Percentiles rank a stretch among this genome's conserved stretches.
Evolutionary conservation across 1,140 invertebrate genomes (phyloP).

Genomic region (Harlomillsia oculata): DNA sequence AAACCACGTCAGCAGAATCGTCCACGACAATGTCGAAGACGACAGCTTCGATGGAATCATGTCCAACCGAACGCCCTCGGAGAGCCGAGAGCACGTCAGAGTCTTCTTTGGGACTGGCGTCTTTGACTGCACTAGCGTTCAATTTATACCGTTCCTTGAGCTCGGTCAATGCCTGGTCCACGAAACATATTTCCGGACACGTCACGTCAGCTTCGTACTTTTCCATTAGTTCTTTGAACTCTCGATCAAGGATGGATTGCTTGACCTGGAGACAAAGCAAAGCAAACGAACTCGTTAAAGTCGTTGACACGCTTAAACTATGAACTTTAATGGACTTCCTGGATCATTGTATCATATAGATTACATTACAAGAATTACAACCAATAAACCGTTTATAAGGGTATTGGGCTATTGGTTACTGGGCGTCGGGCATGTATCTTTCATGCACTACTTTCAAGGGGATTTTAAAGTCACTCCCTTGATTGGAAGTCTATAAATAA

Average conservation of each 20-base stretch:
- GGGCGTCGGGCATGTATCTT: background rate
- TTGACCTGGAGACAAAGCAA: constrained; percentile 43
- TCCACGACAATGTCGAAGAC: too few relatives aligned
- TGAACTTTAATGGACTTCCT: background rate
- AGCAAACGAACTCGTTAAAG: constrained; percentile 28
- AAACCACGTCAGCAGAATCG: too few relatives aligned
- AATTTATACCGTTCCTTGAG: background rate
- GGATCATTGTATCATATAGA: background rate
- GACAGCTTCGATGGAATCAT: too few relatives aligned
- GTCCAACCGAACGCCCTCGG: too few relatives aligned
- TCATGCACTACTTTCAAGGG: constrained; percentile 13
- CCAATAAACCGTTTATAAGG: background rate
- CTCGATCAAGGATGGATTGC: constrained; percentile 56
- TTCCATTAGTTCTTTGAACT: constrained; percentile 55
- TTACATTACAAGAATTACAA: background rate
- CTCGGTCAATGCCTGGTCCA: constrained; percentile 49
- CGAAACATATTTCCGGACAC: constrained; percentile 70
- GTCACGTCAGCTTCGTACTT: constrained; percentile 54
- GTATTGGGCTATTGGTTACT: background rate
- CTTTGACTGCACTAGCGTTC: too few relatives aligned
- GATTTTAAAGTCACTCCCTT: too few relatives aligned
- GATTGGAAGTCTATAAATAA: too few relatives aligned
- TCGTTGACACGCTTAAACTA: too few relatives aligned
- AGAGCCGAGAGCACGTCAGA: too few relatives aligned
- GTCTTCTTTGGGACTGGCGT: too few relatives aligned